Evolutionary conservation across 2,888 invertebrate genomes (phyloP), one percentile per base, ranked within the genome.

Genomic region (Strigamia crassipes): DNA sequence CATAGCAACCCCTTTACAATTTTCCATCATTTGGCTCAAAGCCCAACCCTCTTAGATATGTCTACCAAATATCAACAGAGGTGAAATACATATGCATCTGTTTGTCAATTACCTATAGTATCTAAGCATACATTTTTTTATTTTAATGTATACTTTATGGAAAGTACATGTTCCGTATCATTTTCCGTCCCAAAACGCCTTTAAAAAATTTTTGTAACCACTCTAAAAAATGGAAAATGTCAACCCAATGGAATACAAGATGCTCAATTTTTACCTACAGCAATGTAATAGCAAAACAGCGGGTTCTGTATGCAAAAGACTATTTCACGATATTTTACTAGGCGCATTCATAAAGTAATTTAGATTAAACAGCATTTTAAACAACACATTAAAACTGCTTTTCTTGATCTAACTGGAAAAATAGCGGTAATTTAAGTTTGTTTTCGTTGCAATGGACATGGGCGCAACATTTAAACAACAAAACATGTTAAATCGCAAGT

Each of bases 21-120:
- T 73, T 73, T 31, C 31, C 8, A 73, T 73, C 31, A 73, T 31
- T 73, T 73, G 73, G 73, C 73, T 73, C 73, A 73, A 27, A 23
- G 73, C 73, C 73, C 73, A 73, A 12, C n/a, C 18, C 56, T 15
- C 73, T 73, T 31, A 73, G 31, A 73, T 73, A 31, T 73, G 73
- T 31, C 73, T 31, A 23, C 73, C 0, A 31, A 73, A n/a, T 73
- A 27, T 31, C 31, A 73, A 73, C 31, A 73, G 5, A 21, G 61
- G 2, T 6, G 31, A n/a, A 15, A 73, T 73, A 31, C 31, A 13
- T 73, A 23, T 31, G 73, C 23, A 27, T 6, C 12, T 73, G 73
- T 31, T 27, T 73, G 31, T 73, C 73, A 73, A 73, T 73, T 73
- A 15, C 31, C 73, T 31, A 3, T 2, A 13, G 13, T 31, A 31